These are phyloP conservation scores for Stenurella melanura DNA, from an alignment of 2,888 invertebrate species.

Conservation along the genomic window DNA sequence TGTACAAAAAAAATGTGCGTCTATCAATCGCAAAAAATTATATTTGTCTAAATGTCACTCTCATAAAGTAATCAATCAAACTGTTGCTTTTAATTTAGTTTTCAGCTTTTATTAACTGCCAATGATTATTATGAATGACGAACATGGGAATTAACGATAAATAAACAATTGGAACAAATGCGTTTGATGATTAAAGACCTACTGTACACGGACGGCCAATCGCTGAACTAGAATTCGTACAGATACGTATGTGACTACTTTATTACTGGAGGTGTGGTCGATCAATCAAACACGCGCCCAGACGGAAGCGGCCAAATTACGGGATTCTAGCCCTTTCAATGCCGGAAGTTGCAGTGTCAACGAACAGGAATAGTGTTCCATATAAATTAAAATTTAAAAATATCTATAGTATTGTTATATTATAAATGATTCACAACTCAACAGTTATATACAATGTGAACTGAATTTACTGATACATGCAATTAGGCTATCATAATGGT, in stretches of 20 bases:
- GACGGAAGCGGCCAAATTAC: conserved; percentile 66
- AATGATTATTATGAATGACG: background rate
- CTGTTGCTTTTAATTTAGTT: background rate
- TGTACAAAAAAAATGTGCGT: no score
- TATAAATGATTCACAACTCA: background rate
- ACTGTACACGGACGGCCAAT: background rate
- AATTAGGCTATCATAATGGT: background rate
- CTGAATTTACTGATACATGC: background rate
- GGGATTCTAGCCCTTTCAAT: conserved; percentile 64
- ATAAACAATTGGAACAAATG: conserved; percentile 10
- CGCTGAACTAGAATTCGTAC: conserved; percentile 1
- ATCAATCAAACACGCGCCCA: conserved; percentile 63
- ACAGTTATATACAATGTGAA: background rate
- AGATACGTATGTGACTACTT: conserved; percentile 13
- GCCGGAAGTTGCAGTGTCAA: conserved; percentile 41
- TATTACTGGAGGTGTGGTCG: conserved; percentile 57
- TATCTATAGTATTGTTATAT: background rate
- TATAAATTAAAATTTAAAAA: conserved; percentile 16
- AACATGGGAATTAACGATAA: conserved; percentile 15
- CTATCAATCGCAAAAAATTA: background rate
- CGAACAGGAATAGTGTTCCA: conserved; percentile 38
- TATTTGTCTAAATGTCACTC: background rate
- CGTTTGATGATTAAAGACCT: conserved; percentile 8
- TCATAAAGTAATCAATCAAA: background rate
- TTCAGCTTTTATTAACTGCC: conserved; percentile 5